Percentiles rank a stretch among this genome's conserved stretches.
These are phyloP conservation scores for Neoitamus cyanurus DNA, from an alignment of 2,888 invertebrate species.

Conservation along the genomic window DNA sequence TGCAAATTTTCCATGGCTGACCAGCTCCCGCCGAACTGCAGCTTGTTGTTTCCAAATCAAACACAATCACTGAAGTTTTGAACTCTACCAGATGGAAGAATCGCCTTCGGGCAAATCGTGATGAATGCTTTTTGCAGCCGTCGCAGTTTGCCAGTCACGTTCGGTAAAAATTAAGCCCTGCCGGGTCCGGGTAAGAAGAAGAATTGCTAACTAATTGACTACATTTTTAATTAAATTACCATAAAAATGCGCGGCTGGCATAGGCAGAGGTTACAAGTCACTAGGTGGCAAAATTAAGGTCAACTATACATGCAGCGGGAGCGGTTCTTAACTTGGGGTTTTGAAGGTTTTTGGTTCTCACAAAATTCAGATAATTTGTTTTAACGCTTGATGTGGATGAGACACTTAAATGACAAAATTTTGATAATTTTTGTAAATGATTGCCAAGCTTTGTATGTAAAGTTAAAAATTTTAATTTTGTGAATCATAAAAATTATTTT, in stretches of 20 bases:
- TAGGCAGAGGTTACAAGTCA: neutral
- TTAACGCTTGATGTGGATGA: neutral
- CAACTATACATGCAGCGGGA: neutral
- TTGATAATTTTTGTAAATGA: neutral
- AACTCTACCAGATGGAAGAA: neutral
- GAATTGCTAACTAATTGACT: constrained; percentile 1
- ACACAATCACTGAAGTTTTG: neutral
- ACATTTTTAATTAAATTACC: constrained; percentile 23
- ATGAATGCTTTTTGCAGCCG: neutral
- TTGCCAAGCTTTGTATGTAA: too few species aligned
- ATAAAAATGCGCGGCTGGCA: constrained; percentile 3
- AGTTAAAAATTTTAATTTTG: too few species aligned
- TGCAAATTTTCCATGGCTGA: neutral
- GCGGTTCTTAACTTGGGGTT: neutral
- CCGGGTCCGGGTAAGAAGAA: neutral
- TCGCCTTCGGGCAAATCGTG: neutral
- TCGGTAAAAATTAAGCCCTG: neutral
- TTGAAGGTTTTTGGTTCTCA: neutral
- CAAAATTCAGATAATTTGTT: neutral
- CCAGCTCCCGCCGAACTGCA: neutral
- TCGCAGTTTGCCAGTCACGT: neutral
- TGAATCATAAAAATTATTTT: too few species aligned
- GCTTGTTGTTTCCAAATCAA: constrained; percentile 5
- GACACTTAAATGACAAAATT: neutral
- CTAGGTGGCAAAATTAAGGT: neutral